Base-by-base conservation (phyloP, 2,113 vertebrate genomes). In the Phaethon lepturus region DNA sequence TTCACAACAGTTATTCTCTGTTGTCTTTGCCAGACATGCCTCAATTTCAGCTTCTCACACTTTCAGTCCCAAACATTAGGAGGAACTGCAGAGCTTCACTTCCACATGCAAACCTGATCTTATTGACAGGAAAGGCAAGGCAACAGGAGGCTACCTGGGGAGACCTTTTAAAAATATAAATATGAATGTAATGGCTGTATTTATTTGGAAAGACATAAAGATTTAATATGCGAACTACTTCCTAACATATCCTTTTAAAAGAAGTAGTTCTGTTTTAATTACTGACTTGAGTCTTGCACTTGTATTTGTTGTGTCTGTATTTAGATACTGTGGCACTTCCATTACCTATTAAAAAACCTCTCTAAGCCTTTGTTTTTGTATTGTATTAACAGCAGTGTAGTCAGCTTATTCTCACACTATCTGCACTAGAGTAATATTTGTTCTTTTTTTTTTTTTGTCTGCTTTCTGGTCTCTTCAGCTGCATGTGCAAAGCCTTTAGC, bases 371-470 rank as follows among this genome's bases (percentile, higher is more conserved):
- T 49, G 11, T 50, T 58, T 42, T 28, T 75, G 2, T 28, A 15
- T 2, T 47, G 24, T 7, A 38, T 5, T 14, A 50, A 31, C 13
- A 62, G 7, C 47, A 28, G 28, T 1, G 1, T 4, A 14, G 22
- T 40, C 52, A 59, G 15, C 9, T 86, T 40, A 4, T 31, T 55
- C 28, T 82, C 42, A 8, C 13, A 0, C 18, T 64, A 2, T 29
- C 52, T 64, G 16, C 53, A 17, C 18, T 22, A 15, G 5, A 28
- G 19, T 33, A 44, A 49, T 60, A 33, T 1, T 40, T 11, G 8
- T 25, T 35, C 18, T 38, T 38, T 38, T 38, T 38, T 38, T 38
- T 44, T 44, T 44, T 44, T 14, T 14, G 42, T 12, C 40, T 18
- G 7, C 42, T 26, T 20, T 44, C 25, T 24, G 6, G 29, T 72